A percentile compares a stretch with the other conserved stretches of the same genome.
These are phyloP conservation scores for Falco punctatus DNA, from an alignment of 2,113 vertebrate species.

Conservation along the genomic window DNA sequence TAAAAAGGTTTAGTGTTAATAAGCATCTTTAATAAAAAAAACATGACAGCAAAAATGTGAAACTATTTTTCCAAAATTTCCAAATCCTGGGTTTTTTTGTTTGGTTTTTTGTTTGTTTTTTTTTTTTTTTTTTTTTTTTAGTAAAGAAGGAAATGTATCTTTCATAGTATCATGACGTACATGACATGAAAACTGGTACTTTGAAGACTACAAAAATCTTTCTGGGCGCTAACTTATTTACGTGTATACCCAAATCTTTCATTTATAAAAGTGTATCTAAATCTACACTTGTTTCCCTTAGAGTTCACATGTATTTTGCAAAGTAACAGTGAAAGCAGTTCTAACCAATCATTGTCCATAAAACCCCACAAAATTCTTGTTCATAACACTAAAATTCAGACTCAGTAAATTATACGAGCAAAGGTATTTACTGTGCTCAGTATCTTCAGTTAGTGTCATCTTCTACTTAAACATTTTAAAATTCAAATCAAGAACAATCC, in stretches of 20 bases:
- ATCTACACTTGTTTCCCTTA: background rate
- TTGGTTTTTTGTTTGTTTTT: too few relatives aligned
- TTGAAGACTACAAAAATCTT: background rate
- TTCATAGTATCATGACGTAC: background rate
- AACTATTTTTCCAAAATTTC: background rate
- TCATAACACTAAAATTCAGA: background rate
- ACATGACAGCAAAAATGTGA: background rate
- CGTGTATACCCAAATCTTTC: rapidly evolving
- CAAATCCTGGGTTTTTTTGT: too few relatives aligned
- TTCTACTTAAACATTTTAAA: background rate
- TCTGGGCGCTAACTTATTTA: background rate
- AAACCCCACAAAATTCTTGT: background rate
- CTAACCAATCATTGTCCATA: background rate
- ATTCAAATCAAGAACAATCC: background rate
- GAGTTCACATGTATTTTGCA: background rate
- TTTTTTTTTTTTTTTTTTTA: background rate
- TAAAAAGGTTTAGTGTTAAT: background rate
- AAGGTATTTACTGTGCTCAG: background rate
- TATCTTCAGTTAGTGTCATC: background rate
- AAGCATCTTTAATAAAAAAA: background rate
- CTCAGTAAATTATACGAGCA: background rate
- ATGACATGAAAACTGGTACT: background rate
- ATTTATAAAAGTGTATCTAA: background rate
- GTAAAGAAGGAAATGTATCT: background rate
- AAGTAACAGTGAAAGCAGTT: background rate